Conservation (phyloP, 2,113 vertebrate genomes). For the Rhabdornis inornatus region DNA sequence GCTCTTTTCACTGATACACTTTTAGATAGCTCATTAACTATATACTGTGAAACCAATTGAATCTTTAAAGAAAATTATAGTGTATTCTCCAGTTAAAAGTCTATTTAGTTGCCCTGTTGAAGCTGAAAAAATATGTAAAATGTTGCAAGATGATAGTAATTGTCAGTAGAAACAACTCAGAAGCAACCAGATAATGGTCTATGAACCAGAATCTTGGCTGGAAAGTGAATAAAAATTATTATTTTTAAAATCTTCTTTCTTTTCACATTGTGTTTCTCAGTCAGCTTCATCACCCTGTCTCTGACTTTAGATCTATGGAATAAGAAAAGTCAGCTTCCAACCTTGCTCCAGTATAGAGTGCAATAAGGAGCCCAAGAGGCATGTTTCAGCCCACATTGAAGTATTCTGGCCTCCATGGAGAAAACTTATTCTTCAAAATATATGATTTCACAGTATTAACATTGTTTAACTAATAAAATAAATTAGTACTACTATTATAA, state of each 20-base stretch:
- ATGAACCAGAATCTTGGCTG: not conserved
- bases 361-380: not conserved
- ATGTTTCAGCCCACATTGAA: not conserved
- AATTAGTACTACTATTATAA: not conserved
- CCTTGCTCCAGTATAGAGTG: not conserved
- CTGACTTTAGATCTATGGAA: not conserved
- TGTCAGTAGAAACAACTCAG: not conserved
- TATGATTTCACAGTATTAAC: not conserved
- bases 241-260: not conserved
- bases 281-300: not conserved
- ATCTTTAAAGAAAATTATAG: not conserved
- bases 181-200: not conserved
- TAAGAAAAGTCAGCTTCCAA: not conserved
- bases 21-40: conserved; percentile 37
- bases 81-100: not conserved
- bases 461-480: not conserved
- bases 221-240: not conserved
- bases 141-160: not conserved
- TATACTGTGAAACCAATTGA: not conserved
- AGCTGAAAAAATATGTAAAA: not conserved
- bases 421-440: not conserved
- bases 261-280: not conserved
- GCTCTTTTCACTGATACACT: not conserved
- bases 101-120: not conserved
- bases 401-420: not conserved